Base-by-base conservation (phyloP, 1,140 invertebrate species). In the Bombus turneri region DNA sequence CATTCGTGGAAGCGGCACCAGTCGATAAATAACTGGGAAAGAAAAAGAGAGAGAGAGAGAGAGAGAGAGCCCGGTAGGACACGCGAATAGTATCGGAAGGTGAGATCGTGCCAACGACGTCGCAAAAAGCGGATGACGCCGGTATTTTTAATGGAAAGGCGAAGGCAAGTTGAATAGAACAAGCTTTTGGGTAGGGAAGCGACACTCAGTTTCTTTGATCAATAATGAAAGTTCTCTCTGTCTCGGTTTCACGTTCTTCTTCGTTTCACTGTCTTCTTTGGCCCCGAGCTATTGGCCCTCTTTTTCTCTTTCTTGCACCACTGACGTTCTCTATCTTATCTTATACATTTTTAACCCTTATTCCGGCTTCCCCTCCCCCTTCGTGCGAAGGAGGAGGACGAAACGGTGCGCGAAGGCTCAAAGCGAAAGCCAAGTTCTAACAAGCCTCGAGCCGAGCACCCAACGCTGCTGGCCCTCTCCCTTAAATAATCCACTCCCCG, bases 311-410 rank as follows among this genome's bases (percentile, higher is more conserved):
- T 81, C 72, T 84, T 53, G 80, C 66, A 34, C 71, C 41, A 59
- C 39, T 13, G 37, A 2, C 72, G 43, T 9, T 66, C 72, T 88
- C 82, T 86, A 87, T 87, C 84, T 89, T 88, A 86, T 90, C 87
- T 87, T 87, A 91, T 92, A 88, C 81, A 93, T 93, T 92, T 92
- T 93, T 92, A 92, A 93, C 88, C 88, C 91, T 92, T 92, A 88
- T 87, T 89, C 88, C 85, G 74, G 85, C 88, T 83, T 75, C 59
- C n/a, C 2, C 13, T 5, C 0, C 31, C 31, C 22, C 34, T 71
- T 39, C 78, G 62, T 75, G 28, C 59, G 28, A n/a, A 71, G 86
- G 75, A 88, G 88, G 83, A 91, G 73, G 75, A 75, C n/a, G 81
- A 88, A 59, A 73, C 39, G 76, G 64, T 71, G 78, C 73, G 59